Evolutionary conservation across 2,888 invertebrate species (phyloP).

Genomic region (Parnassius mnemosyne): DNA sequence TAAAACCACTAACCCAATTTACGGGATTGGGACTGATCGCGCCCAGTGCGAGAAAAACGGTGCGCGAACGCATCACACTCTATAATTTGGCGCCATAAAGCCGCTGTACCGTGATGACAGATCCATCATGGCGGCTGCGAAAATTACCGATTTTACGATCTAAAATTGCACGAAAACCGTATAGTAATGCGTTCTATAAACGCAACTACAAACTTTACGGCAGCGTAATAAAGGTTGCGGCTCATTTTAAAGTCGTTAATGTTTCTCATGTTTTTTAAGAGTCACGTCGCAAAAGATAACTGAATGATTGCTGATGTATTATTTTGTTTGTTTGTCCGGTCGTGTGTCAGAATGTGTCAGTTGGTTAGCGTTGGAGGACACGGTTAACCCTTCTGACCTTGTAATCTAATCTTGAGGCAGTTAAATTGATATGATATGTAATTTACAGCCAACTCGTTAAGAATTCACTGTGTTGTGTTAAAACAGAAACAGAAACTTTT

Average conservation of each 20-base stretch:
- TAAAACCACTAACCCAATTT: constrained; percentile 28
- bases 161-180: constrained; percentile 39
- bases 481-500: too few species aligned
- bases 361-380: constrained; percentile 6
- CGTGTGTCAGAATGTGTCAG: constrained; percentile 15
- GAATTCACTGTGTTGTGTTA: neutral
- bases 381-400: constrained; percentile 9
- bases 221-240: constrained; percentile 49
- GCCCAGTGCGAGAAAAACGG: constrained; percentile 24
- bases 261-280: constrained; percentile 41
- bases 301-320: constrained; percentile 37
- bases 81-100: constrained; percentile 56
- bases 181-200: constrained; percentile 6
- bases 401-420: neutral
- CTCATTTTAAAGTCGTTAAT: constrained; percentile 56
- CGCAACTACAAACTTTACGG: constrained; percentile 19
- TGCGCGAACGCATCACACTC: constrained; percentile 33
- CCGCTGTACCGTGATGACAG: constrained; percentile 48
- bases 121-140: constrained; percentile 35
- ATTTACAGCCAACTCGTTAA: constrained; percentile 2
- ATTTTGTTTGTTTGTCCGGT: constrained; percentile 32
- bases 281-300: constrained; percentile 32
- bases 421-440: neutral
- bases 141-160: constrained; percentile 46
- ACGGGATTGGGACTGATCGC: constrained; percentile 13